phyloP scores from a whole-genome alignment of 2,113 vertebrate species.

The Malurus elegans region DNA sequence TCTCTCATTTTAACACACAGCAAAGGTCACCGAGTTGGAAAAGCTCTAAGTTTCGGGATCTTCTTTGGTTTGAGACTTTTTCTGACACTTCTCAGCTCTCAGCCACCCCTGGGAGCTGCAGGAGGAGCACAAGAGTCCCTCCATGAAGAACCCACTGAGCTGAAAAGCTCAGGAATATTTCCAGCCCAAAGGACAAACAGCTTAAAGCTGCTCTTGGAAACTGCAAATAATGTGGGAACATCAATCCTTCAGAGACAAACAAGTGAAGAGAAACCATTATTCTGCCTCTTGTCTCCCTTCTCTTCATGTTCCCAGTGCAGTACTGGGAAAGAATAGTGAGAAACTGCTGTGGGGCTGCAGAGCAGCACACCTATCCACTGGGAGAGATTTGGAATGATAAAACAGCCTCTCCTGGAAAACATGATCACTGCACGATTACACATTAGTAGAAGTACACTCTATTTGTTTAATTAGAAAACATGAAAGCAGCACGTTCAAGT shows the following conservation, averaged over 20 bases:
- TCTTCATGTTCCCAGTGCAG: fast-evolving
- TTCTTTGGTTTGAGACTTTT: not conserved
- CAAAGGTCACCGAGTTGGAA: not conserved
- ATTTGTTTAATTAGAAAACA: not conserved
- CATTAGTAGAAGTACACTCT: not conserved
- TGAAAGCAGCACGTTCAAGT: not conserved
- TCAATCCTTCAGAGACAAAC: not conserved
- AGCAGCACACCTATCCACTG: not conserved
- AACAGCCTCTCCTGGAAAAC: not conserved
- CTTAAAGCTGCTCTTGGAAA: not conserved
- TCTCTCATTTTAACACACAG: not conserved
- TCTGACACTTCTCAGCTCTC: fast-evolving
- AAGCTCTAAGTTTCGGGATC: fast-evolving
- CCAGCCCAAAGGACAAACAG: not conserved
- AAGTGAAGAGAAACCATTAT: fast-evolving
- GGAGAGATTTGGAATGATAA: not conserved
- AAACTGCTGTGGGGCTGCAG: not conserved
- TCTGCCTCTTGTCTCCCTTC: not conserved
- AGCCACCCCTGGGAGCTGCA: not conserved
- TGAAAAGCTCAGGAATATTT: not conserved
- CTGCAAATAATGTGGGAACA: not conserved
- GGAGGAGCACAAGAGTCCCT: not conserved
- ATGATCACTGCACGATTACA: fast-evolving
- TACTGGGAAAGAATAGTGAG: fast-evolving
- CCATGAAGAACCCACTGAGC: not conserved